Evolutionary conservation across 2,888 invertebrate species (phyloP), one percentile per base, ranked within the genome.

Genomic region (Melanargia galathea): DNA sequence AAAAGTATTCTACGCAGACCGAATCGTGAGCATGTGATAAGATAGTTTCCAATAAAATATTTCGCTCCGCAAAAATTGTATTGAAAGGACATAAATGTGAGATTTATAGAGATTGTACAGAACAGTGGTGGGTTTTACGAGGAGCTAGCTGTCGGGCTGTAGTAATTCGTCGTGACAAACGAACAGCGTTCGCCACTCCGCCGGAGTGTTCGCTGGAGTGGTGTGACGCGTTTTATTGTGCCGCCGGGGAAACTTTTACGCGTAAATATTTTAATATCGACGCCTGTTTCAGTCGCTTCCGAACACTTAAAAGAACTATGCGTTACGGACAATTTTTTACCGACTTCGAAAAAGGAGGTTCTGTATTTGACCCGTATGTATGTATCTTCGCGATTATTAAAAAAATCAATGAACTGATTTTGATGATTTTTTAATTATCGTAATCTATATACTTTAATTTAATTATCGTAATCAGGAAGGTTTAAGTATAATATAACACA

Each of bases 101-200:
- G 63, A 65, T 68, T 68, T 62, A 68, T 65, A 62, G 64, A 33
- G 60, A 62, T 64, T 66, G 51, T 66, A 66, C 63, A 64, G 68
- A 69, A 65, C 69, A 70, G 57, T 46, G 49, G 49, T 38, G 64
- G 11, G 62, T 66, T 68, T 70, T 65, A 70, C 69, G 69, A 70
- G 49, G 56, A 59, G 55, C 59, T 45, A 59, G 55, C 59, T 45
- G 66, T 63, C 65, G 40, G 38, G 62, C 56, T 49, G 63, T 63
- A 68, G 63, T 63, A 68, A 68, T 65, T 68, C 66, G 65, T 68
- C 49, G 64, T 66, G 69, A 70, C 69, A 65, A 66, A 68, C 63
- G 66, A 56, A 65, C 65, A 65, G 16, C 60, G 57, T 60, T 65
- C 60, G 60, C 60, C 65, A 65, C 65, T 65, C 46, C 59, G 24